Evolutionary conservation across 1,140 invertebrate species (phyloP).

Genomic region (Sitobion miscanthi): DNA sequence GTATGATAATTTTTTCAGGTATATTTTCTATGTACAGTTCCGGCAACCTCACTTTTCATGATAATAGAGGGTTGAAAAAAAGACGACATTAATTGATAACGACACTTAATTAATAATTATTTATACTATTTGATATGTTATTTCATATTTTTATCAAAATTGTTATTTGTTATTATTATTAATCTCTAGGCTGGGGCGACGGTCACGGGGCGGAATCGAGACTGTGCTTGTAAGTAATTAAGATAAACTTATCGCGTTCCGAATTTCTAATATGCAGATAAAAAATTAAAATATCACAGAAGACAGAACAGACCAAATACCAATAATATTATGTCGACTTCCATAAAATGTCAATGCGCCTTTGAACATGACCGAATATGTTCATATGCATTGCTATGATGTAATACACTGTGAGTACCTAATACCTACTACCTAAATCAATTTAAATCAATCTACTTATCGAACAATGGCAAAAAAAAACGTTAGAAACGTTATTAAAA

Average conservation of each 20-base stretch:
- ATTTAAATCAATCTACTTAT: not conserved
- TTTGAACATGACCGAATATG: not conserved
- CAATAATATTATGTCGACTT: not conserved
- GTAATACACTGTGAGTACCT: not conserved
- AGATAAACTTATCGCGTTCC: not conserved
- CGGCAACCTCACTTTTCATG: too few relatives aligned
- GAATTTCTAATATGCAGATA: not conserved
- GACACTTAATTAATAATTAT: too few relatives aligned
- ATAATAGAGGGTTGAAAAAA: too few relatives aligned
- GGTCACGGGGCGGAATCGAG: not conserved
- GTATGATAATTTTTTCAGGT: too few relatives aligned
- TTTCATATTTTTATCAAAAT: too few relatives aligned
- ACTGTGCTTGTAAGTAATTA: not conserved
- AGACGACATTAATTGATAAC: too few relatives aligned
- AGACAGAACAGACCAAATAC: not conserved
- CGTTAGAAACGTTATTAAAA: not conserved
- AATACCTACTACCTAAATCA: not conserved
- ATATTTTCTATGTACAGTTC: too few relatives aligned
- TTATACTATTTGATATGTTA: too few relatives aligned
- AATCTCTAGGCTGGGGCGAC: too few relatives aligned
- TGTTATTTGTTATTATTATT: too few relatives aligned
- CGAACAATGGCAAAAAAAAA: constrained; percentile 40
- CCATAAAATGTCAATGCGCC: not conserved
- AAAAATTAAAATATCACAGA: not conserved
- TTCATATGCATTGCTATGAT: not conserved